Evolutionary conservation across 37 sponge, comb jelly and placozoan species (phyloP).

Genomic region (Tethya wilhelma): DNA sequence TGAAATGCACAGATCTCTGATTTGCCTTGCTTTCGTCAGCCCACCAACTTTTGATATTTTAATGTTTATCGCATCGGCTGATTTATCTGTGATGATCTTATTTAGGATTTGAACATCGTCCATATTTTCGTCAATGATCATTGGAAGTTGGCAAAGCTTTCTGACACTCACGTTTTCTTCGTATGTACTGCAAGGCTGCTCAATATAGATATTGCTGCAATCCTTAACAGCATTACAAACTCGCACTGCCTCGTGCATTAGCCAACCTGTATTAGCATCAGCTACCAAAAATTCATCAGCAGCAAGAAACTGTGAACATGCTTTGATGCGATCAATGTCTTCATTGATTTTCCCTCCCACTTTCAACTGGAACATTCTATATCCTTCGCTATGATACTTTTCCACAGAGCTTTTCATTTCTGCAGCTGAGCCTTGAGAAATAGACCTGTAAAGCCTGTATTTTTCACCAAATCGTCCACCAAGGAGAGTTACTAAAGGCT

Average conservation of each 20-base stretch:
- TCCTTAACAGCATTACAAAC: constrained; percentile 9
- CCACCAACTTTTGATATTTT: constrained; percentile 22
- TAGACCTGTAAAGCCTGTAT: constrained; percentile 1
- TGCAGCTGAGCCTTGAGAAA: constrained; percentile 14
- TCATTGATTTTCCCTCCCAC: constrained; percentile 2
- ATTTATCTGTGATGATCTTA: not conserved
- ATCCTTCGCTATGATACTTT: constrained; percentile 6
- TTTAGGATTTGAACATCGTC: constrained; percentile 6
- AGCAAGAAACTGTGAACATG: not conserved
- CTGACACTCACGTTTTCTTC: constrained; percentile 4
- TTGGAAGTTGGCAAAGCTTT: not conserved
- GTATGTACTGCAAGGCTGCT: constrained; percentile 15
- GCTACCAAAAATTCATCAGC: constrained; percentile 1
- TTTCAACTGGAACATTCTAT: constrained; percentile 15
- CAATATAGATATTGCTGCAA: constrained; percentile 10
- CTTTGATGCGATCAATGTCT: constrained; percentile 23
- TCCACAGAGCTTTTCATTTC: not conserved
- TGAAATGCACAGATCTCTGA: constrained; percentile 15
- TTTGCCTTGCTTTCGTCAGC: constrained; percentile 14
- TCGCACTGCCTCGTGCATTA: constrained; percentile 16
- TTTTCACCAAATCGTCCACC: constrained; percentile 14
- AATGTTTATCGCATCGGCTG: not conserved
- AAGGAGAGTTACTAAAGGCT: constrained; percentile 2
- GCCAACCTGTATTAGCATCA: constrained; percentile 31
- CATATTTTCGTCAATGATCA: constrained; percentile 15